Evolutionary conservation across 2,797 vertebrate genomes (phyloP).

Genomic region (Prionace glauca): DNA sequence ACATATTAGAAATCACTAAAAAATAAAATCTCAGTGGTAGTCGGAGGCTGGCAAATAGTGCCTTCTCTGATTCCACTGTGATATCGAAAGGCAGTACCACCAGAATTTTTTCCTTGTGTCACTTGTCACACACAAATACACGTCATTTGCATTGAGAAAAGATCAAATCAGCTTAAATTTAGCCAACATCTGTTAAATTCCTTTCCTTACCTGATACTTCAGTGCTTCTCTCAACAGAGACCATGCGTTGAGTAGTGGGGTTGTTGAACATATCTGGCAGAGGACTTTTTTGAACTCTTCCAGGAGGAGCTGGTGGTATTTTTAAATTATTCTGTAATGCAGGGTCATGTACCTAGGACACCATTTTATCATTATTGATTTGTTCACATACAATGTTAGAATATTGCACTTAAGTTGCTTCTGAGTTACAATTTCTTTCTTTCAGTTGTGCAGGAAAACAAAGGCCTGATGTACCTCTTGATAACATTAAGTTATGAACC

Average conservation of each 20-base stretch:
- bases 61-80: no score
- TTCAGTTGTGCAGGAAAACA: background rate
- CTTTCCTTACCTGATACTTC: slow-evolving; percentile 50
- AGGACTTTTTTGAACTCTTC: slow-evolving; percentile 75
- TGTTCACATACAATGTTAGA: background rate
- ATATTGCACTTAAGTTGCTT: background rate
- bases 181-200: background rate
- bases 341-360: slow-evolving; percentile 24
- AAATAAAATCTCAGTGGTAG: background rate
- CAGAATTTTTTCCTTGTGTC: background rate
- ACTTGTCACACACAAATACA: background rate
- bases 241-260: slow-evolving; percentile 55
- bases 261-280: slow-evolving; percentile 83
- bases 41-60: background rate
- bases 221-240: slow-evolving; percentile 50
- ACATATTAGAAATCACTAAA: slow-evolving; percentile 4
- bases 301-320: slow-evolving; percentile 74
- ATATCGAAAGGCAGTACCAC: background rate
- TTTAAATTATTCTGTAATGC: slow-evolving; percentile 41
- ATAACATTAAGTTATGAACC: background rate
- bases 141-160: background rate
- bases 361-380: background rate
- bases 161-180: background rate
- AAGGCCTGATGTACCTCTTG: background rate
- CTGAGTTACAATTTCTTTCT: background rate